Base-by-base conservation (phyloP, 2,888 invertebrate genomes). In the Eulithis testata region DNA sequence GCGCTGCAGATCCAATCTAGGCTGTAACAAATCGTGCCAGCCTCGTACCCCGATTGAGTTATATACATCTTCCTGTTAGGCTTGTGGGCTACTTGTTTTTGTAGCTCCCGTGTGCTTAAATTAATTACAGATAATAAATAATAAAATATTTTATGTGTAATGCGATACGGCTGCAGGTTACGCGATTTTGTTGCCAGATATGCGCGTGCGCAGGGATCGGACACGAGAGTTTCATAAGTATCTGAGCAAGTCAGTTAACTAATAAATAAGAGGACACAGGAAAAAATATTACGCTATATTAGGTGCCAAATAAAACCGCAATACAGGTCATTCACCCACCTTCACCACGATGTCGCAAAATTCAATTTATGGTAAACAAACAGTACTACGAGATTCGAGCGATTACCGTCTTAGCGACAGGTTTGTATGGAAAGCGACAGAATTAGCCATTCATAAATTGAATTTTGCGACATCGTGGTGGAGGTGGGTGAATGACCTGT, bases 111-210 rank as follows among this genome's bases (percentile, higher is more conserved):
- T 87, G 87, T 91, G 91, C 91, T 91, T 91, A 91, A 90, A 93
- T 93, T 93, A 93, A 93, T 93, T 93, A 93, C 81, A 74, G 79
- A 80, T 88, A 79, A 93, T 93, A 91, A 93, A 93, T 93, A 92
- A 93, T 88, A 91, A 21, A 85, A 91, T 92, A 91, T 91, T 92
- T 91, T 91, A 92, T 89, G 86, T 88, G 91, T 86, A 92, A 93
- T 89, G 84, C 88, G 92, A 93, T 90, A 91, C 84, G 68, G 76
- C 72, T 78, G 84, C 86, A 82, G 87, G 86, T 83, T 81, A 73
- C 71, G 80, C 85, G 92, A 93, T 93, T 85, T 78, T 82, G 74
- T 76, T 76, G 78, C 66, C 79, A 74, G 91, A 93, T 91, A 91
- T 71, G 81, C 78, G 79, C 79, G 74, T 72, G 78, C 78, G 79